phyloP scores from a whole-genome alignment of 2,797 vertebrate genomes.

The Spatula clypeata region DNA sequence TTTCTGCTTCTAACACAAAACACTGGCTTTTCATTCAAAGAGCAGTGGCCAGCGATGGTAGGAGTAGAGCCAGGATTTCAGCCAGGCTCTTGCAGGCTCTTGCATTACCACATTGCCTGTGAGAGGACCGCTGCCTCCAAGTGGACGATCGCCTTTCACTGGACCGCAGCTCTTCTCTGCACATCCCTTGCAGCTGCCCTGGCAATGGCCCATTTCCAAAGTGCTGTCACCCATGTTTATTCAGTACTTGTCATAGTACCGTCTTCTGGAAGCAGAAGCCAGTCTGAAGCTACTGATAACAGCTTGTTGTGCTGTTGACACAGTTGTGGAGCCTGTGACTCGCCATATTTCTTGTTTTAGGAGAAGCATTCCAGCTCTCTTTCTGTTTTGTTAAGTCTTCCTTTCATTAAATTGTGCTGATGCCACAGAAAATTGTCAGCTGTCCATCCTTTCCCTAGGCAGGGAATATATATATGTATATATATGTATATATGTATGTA shows the following conservation, averaged over 20 bases:
- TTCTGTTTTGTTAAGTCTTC: background rate
- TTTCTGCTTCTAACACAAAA: background rate
- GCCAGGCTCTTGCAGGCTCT: background rate
- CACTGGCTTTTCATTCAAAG: background rate
- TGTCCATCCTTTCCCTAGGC: slow-evolving; percentile 15
- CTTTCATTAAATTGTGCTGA: slow-evolving; percentile 29
- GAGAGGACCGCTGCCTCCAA: background rate
- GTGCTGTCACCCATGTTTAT: background rate
- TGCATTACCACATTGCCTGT: background rate
- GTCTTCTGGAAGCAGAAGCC: slow-evolving; percentile 32
- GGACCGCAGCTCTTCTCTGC: background rate
- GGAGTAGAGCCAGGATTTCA: background rate
- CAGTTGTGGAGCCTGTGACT: background rate
- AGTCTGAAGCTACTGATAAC: slow-evolving; percentile 13
- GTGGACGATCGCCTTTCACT: background rate
- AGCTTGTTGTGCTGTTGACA: slow-evolving; percentile 51
- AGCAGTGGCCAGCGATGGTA: background rate
- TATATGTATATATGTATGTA: slow-evolving; percentile 33
- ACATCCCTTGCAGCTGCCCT: slow-evolving; percentile 18
- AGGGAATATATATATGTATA: background rate
- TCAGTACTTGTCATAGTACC: background rate
- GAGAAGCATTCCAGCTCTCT: background rate
- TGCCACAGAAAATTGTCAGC: slow-evolving; percentile 31
- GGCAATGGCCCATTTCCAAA: slow-evolving; percentile 27
- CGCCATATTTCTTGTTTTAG: background rate